A percentile compares a stretch with the other conserved stretches of the same genome.
Conservation (phyloP, 2,888 invertebrate species). For the Mellilla xanthometata region DNA sequence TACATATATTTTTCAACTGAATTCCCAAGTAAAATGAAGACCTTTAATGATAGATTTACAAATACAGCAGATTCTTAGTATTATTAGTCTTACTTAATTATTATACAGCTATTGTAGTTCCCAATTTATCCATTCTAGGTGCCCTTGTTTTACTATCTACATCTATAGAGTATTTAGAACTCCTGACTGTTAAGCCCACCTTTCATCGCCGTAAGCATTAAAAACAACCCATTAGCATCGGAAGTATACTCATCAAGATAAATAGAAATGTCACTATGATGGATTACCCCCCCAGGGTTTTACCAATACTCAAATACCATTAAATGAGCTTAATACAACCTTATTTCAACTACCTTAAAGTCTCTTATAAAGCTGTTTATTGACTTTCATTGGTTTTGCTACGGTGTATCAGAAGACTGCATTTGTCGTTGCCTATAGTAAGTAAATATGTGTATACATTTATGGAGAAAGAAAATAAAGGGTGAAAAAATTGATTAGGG, state of each 20-base stretch:
- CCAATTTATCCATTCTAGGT: too few relatives aligned
- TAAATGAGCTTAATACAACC: neutral
- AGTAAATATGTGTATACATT: conserved; percentile 50
- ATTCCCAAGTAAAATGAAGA: too few relatives aligned
- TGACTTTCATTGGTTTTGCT: conserved; percentile 30
- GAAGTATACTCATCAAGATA: conserved; percentile 77
- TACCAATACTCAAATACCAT: conserved; percentile 32
- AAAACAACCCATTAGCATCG: conserved; percentile 68
- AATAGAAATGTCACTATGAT: conserved; percentile 79
- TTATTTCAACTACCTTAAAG: conserved; percentile 32
- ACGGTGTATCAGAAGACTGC: conserved; percentile 53
- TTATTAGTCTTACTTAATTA: too few relatives aligned
- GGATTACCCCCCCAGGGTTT: conserved; percentile 60
- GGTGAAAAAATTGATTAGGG: conserved; percentile 27
- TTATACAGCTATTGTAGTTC: too few relatives aligned
- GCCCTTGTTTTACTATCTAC: too few relatives aligned
- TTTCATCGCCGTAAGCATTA: conserved; percentile 29
- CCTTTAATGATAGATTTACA: too few relatives aligned
- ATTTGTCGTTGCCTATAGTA: conserved; percentile 49
- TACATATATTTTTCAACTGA: too few relatives aligned
- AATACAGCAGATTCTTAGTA: too few relatives aligned
- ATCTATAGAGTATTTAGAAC: too few relatives aligned
- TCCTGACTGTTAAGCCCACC: neutral
- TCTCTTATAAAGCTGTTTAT: conserved; percentile 33
- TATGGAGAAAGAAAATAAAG: conserved; percentile 40